Evolutionary conservation across 2,797 vertebrate species (phyloP), one percentile per base, ranked within the genome.

Genomic region (Sebastes steindachneri): DNA sequence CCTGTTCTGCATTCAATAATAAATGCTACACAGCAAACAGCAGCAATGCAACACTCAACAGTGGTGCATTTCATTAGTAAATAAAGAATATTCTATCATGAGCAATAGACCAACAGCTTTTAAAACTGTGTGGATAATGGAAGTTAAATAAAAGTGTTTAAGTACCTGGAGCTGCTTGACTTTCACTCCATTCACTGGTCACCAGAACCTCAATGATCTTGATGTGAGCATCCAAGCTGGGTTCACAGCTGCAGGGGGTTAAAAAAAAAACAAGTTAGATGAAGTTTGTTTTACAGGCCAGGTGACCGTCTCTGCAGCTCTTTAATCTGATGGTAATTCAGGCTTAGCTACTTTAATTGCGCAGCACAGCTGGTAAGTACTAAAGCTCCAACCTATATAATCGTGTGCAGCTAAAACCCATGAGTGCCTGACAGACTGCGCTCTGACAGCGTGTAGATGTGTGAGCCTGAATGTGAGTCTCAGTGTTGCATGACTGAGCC

Each of bases 201-300:
- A 99, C 97, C 93, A 99, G 96, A 89, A 96, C 94, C 91, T 99
- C 98, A 21, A 98, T 86, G 77, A 97, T 97, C 95, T 97, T 97
- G 90, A 97, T 88, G 93, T 97, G 96, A 86, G 96, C 93, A 80
- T 99, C 98, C n/a, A 95, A 90, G 92, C 95, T 97, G 66, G 96
- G 94, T 93, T 99, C 98, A 88, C 97, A 97, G 86, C 98, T 99
- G 93, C 15, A 68, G 48, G 5, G 48, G 9, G 11, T 7, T 3
- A 19, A 35, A 14, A 11, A 35, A 14, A 15, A 48, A 8, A 11
- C 15, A 82, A 53, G 48, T 86, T 72, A 80, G 86, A 80, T 74
- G 14, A 82, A 80, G 66, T 77, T 9, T 7, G n/a, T 64, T 92
- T 84, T 65, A 74, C 37, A 68, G 41, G 9, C 7, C 72, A 84